Base-by-base conservation (phyloP, 64 coral and sea anemone species). In the Astreopora myriophthalma region DNA sequence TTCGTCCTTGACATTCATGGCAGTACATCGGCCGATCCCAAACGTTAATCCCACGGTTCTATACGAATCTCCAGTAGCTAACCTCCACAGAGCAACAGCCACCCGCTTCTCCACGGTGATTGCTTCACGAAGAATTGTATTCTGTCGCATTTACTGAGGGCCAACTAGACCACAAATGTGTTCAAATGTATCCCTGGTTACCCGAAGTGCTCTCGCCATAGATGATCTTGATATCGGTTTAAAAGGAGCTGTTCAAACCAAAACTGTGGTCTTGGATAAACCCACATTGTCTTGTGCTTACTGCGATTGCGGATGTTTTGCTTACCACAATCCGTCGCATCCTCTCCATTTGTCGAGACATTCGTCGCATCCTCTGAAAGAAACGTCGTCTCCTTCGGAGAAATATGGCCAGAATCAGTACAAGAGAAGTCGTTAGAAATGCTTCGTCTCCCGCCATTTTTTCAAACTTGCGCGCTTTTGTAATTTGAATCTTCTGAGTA, bases 91-190 rank as follows among this genome's bases (percentile, higher is more conserved):
- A n/a, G n/a, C n/a, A n/a, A n/a, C n/a, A n/a, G 79, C 79, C 32
- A 83, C 79, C 9, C 79, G 46, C 39, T 83, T 83, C 57, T 83
- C 79, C 31, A 83, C 79, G 16, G 79, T 44, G 24, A 83, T 64
- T 24, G 79, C 13, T 34, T 61, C 51, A 30, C 79, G 13, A 25
- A 83, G n/a, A 23, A 83, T 58, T 11, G 79, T 83, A 33, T 83
- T 28, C 48, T 60, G 48, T 26, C 37, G 34, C 12, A 52, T 16
- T 25, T 42, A 25, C 12, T 79, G 37, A 16, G 75, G 46, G 44
- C 3, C 28, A 79, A 83, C 48, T 68, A 80, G 40, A 79, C 62
- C 61, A 75, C 70, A 78, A 55, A 89, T 89, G 32, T 61, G 76
- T n/a, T 76, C 55, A 57, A 76, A 89, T 14, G 86, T 89, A 34